Conservation (phyloP, 1,140 invertebrate genomes). For the Drosophila subobscura region DNA sequence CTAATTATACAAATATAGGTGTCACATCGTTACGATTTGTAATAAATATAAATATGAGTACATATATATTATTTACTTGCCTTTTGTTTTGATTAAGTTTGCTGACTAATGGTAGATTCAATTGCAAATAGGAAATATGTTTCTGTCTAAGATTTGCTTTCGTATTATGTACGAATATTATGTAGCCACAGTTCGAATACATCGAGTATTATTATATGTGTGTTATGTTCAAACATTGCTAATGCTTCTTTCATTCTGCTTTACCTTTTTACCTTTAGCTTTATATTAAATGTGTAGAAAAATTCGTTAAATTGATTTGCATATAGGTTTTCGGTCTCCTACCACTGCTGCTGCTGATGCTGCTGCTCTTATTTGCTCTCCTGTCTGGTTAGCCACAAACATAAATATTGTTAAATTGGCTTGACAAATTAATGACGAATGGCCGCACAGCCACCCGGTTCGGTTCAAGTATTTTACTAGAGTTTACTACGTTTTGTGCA, state of each 20-base stretch:
- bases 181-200: slow-evolving; percentile 61
- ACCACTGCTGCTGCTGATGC: neutral
- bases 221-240: slow-evolving; percentile 64
- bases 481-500: slow-evolving; percentile 69
- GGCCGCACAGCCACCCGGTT: slow-evolving; percentile 59
- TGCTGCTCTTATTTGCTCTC: slow-evolving; percentile 1
- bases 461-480: slow-evolving; percentile 40
- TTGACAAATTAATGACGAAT: slow-evolving; percentile 57
- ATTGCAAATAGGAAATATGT: slow-evolving; percentile 70
- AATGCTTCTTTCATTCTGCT: slow-evolving; percentile 40
- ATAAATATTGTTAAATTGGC: slow-evolving; percentile 56
- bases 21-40: slow-evolving; percentile 49
- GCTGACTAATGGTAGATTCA: slow-evolving; percentile 74
- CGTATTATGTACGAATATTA: slow-evolving; percentile 36
- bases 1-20: slow-evolving; percentile 75
- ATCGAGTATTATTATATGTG: slow-evolving; percentile 19
- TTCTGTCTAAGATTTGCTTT: slow-evolving; percentile 59
- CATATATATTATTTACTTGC: slow-evolving; percentile 63
- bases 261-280: slow-evolving; percentile 43
- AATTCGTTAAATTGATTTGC: slow-evolving; percentile 82
- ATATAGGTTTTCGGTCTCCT: slow-evolving; percentile 49
- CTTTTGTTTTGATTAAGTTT: slow-evolving; percentile 75
- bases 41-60: slow-evolving; percentile 51
- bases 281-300: slow-evolving; percentile 81
- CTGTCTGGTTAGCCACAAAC: slow-evolving; percentile 58